These are phyloP conservation scores for Proteles cristata DNA, from an alignment of 2,113 vertebrate genomes.

Conservation along the genomic window DNA sequence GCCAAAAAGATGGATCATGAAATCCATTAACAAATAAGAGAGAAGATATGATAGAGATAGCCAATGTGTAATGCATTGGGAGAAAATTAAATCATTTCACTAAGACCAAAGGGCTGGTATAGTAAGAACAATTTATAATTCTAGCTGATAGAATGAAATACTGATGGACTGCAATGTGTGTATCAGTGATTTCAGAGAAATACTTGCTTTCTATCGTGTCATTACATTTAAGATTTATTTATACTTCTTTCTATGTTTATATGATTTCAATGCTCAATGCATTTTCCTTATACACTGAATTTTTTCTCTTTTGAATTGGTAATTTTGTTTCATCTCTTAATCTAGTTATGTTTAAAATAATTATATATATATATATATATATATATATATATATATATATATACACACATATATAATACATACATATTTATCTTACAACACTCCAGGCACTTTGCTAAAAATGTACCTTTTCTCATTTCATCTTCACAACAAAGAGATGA, in stretches of 20 bases:
- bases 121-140: neutral
- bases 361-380: neutral
- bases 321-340: neutral
- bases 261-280: neutral
- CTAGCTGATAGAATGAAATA: neutral
- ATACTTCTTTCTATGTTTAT: neutral
- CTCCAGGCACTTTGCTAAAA: neutral
- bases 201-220: neutral
- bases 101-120: neutral
- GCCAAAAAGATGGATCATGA: neutral
- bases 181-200: neutral
- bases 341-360: neutral
- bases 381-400: neutral
- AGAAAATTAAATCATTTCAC: neutral
- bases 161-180: neutral
- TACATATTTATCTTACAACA: neutral
- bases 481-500: neutral
- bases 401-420: neutral
- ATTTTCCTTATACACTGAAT: neutral
- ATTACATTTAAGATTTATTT: neutral
- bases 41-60: neutral
- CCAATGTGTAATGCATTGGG: neutral
- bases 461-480: neutral
- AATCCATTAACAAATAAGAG: neutral
- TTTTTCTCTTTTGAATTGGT: neutral